Conservation (phyloP, 1,140 invertebrate species). For the Contarinia nasturtii region DNA sequence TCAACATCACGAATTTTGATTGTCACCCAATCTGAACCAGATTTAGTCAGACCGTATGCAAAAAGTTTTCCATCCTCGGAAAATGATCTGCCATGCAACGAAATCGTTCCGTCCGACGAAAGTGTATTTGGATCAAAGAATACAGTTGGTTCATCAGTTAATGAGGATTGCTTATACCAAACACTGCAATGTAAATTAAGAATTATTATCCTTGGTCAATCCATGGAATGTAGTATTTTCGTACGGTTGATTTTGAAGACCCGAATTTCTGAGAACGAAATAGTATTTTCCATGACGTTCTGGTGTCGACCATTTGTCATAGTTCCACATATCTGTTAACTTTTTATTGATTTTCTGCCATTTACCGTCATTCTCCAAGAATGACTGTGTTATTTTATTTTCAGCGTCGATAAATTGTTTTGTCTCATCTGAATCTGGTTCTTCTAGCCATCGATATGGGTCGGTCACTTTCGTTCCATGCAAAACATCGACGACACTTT, state of each 20-base stretch:
- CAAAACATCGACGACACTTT: constrained; percentile 55
- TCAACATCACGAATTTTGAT: constrained; percentile 65
- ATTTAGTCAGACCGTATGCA: constrained; percentile 79
- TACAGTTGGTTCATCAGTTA: constrained; percentile 61
- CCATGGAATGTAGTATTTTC: too few species aligned
- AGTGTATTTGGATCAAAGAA: constrained; percentile 90
- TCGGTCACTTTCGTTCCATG: constrained; percentile 71
- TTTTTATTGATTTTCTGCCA: constrained; percentile 51
- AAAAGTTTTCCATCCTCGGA: constrained; percentile 80
- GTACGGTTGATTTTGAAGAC: constrained; percentile 87
- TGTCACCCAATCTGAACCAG: constrained; percentile 89
- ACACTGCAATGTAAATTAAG: constrained; percentile 41
- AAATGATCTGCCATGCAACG: constrained; percentile 59
- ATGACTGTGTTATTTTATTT: constrained; percentile 80
- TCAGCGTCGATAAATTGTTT: constrained; percentile 80
- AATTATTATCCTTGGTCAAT: too few species aligned
- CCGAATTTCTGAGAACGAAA: constrained; percentile 86
- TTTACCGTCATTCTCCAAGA: constrained; percentile 53
- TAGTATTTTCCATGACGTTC: constrained; percentile 65
- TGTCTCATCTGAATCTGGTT: constrained; percentile 83
- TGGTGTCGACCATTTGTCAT: constrained; percentile 84
- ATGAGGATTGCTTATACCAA: constrained; percentile 69
- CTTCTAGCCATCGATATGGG: constrained; percentile 92
- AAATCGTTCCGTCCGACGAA: constrained; percentile 84
- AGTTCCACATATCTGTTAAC: constrained; percentile 86